Base-by-base conservation (phyloP, 2,888 invertebrate species). In the Mechanitis mazaeus region DNA sequence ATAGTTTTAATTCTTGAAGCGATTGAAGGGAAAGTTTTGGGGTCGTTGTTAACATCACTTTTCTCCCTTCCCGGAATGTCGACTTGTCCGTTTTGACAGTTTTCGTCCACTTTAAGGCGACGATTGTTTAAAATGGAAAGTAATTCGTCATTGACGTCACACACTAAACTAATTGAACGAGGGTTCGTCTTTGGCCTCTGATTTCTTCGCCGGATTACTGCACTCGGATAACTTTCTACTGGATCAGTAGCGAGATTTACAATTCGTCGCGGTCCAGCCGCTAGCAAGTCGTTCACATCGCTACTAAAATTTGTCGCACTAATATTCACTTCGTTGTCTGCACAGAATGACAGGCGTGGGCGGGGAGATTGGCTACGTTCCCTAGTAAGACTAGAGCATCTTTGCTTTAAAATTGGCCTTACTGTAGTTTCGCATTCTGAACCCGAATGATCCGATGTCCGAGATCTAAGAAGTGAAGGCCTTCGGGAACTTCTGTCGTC, bases 1-100 rank as follows among this genome's bases (percentile, higher is more conserved):
- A 94, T 93, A 69, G 87, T 92, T 75, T 91, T 91, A 62, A 94
- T 93, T 68, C 95, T 87, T 59, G 94, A 93, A 42, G 93, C 93
- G 60, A 95, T 94, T 0, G 94, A 94, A 56, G 94, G 85, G 73
- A 90, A 91, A 11, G 81, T 71, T 63, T 87, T 86, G 3, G 78
- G 78, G 65, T 72, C 75, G 45, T 64, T 74, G 64, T 78, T 74
- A 59, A 73, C 71, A 56, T 70, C 72, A 55, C 72, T 71, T 61
- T 75, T 75, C 56, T 72, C 73, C 58, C 74, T 71, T 58, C 78
- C 75, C 79, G 79, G 81, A 59, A 72, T 67, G 64, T 81, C 80
- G 74, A 79, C 72, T 69, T 77, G 74, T 64, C 77, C 80, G 77
- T 83, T 85, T 74, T 80, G 80, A 80, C 85, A 84, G 70, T 83